phyloP scores from a whole-genome alignment of 2,888 invertebrate genomes.

The Chironomus riparius region DNA sequence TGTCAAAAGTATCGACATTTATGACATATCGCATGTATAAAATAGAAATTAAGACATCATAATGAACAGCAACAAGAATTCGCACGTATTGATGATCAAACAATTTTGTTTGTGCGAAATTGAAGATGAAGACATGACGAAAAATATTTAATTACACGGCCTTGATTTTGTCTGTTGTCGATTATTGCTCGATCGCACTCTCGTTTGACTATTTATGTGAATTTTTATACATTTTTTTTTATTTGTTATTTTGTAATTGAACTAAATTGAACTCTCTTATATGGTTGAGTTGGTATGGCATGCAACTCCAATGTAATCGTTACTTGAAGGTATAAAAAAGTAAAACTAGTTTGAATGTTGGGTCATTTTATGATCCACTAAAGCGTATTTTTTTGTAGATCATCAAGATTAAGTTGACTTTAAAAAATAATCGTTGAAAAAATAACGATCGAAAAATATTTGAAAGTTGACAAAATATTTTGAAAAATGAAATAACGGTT shows the following conservation, averaged over 20 bases:
- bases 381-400: too few relatives aligned
- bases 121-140: not conserved
- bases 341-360: too few relatives aligned
- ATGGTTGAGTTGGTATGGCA: constrained; percentile 5
- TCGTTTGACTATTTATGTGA: not conserved
- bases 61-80: not conserved
- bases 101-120: not conserved
- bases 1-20: not conserved
- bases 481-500: too few relatives aligned
- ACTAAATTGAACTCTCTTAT: constrained; percentile 10
- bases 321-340: not conserved
- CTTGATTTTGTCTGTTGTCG: not conserved
- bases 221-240: not conserved
- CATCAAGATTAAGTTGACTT: too few relatives aligned
- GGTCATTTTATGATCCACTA: too few relatives aligned
- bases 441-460: too few relatives aligned
- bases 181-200: not conserved
- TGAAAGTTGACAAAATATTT: too few relatives aligned
- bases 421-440: too few relatives aligned
- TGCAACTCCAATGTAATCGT: not conserved
- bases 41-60: not conserved
- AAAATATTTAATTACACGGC: not conserved
- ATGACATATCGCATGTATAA: not conserved
- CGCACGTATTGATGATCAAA: not conserved
- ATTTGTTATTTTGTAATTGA: constrained; percentile 7